phyloP scores from a whole-genome alignment of 1,140 invertebrate genomes.

The Danaus melanippus region DNA sequence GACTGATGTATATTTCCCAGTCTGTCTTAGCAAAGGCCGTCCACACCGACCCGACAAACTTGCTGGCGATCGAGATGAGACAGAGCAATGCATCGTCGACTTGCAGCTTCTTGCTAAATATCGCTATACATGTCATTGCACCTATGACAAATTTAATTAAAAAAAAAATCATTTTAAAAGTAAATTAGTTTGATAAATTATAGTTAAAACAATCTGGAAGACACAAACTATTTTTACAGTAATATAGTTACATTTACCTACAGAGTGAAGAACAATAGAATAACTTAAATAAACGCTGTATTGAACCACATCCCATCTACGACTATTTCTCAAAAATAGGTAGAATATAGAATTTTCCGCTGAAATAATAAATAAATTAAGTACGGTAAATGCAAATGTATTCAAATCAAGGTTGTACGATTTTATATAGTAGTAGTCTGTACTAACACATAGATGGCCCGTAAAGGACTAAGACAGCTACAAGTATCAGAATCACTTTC shows the following conservation, averaged over 20 bases:
- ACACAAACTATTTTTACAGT: too few species aligned
- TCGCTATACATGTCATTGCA: slow-evolving; percentile 57
- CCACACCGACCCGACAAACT: slow-evolving; percentile 56
- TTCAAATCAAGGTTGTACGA: too few species aligned
- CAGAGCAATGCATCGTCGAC: slow-evolving; percentile 58
- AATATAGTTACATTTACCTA: slow-evolving; percentile 33
- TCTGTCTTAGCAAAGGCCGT: slow-evolving; percentile 54
- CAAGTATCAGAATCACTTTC: slow-evolving; percentile 76
- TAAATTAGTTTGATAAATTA: too few species aligned
- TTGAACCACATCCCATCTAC: slow-evolving; percentile 83
- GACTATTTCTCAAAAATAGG: slow-evolving; percentile 78
- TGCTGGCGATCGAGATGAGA: slow-evolving; percentile 50
- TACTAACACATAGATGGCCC: slow-evolving; percentile 80
- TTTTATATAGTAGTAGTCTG: background rate
- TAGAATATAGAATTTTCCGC: slow-evolving; percentile 75
- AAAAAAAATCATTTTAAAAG: too few species aligned
- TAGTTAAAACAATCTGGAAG: too few species aligned
- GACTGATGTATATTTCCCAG: slow-evolving; percentile 60
- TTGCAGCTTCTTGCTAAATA: slow-evolving; percentile 53
- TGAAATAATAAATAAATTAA: slow-evolving; percentile 29
- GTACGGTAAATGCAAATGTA: too few species aligned
- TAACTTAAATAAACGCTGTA: slow-evolving; percentile 71
- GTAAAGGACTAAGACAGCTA: slow-evolving; percentile 79
- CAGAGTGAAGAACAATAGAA: slow-evolving; percentile 53
- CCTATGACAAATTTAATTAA: slow-evolving; percentile 29